These are phyloP conservation scores for Drosophila asahinai DNA, from an alignment of 1,140 invertebrate species.

Conservation along the genomic window DNA sequence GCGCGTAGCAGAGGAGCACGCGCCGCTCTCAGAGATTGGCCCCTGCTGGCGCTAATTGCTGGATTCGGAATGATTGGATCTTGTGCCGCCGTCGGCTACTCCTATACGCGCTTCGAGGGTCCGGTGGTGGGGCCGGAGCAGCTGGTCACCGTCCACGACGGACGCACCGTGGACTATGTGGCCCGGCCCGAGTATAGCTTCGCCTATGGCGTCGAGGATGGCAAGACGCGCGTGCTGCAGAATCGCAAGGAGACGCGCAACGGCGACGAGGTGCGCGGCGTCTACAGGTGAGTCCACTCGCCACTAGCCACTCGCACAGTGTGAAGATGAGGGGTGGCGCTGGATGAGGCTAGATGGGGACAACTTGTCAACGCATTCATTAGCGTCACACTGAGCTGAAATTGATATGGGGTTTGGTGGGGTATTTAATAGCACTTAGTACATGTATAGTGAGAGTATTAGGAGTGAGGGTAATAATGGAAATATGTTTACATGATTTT, in stretches of 20 bases:
- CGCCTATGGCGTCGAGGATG: slow-evolving; percentile 89
- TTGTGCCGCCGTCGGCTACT: slow-evolving; percentile 87
- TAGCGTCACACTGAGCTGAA: slow-evolving; percentile 42
- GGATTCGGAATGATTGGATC: slow-evolving; percentile 43
- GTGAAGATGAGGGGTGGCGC: background rate
- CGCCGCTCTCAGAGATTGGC: slow-evolving; percentile 35
- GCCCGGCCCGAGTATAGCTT: slow-evolving; percentile 89
- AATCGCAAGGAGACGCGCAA: slow-evolving; percentile 89
- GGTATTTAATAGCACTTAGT: slow-evolving; percentile 13
- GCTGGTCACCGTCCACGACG: slow-evolving; percentile 86
- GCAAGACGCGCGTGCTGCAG: slow-evolving; percentile 89
- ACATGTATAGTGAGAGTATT: background rate
- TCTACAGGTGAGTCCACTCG: slow-evolving; percentile 87
- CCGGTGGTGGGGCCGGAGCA: slow-evolving; percentile 88
- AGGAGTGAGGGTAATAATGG: no score
- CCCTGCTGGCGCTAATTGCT: slow-evolving; percentile 51
- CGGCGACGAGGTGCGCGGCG: slow-evolving; percentile 89
- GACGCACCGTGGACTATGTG: slow-evolving; percentile 87
- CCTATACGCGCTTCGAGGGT: slow-evolving; percentile 88
- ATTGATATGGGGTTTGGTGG: slow-evolving; percentile 22
- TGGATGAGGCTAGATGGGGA: slow-evolving; percentile 4
- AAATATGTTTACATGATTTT: background rate
- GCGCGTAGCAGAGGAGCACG: slow-evolving; percentile 49
- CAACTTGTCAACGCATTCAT: slow-evolving; percentile 57
- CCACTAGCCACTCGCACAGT: background rate